Percentiles rank a stretch among this genome's conserved stretches.
These are phyloP conservation scores for Balearica regulorum DNA, from an alignment of 2,797 vertebrate species.

Conservation along the genomic window DNA sequence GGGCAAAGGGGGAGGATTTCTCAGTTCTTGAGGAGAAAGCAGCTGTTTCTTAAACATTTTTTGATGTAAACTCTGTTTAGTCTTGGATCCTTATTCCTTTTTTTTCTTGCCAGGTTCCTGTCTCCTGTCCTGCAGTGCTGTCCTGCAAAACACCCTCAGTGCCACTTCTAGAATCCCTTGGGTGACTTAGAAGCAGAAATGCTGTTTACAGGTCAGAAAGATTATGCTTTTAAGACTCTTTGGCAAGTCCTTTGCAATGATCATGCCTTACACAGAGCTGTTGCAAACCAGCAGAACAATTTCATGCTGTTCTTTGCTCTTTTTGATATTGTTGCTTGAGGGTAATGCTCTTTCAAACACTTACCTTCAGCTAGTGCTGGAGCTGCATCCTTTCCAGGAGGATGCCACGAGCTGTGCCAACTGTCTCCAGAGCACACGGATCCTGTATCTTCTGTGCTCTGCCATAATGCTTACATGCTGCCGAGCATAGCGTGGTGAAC, in stretches of 20 bases:
- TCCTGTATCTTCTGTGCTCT: not conserved
- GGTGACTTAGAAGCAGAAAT: not conserved
- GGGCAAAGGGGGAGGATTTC: not conserved
- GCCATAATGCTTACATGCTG: not conserved
- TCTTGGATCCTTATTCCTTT: not conserved
- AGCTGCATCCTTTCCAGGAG: not conserved
- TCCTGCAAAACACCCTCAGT: not conserved
- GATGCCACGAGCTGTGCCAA: not conserved
- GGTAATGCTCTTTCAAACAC: not conserved
- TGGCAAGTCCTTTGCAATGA: not conserved
- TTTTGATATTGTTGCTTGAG: too few species aligned
- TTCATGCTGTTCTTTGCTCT: not conserved
- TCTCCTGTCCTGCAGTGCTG: not conserved
- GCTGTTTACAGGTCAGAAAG: not conserved
- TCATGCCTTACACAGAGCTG: not conserved
- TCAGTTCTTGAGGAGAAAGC: not conserved
- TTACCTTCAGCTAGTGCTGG: not conserved
- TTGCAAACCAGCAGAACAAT: not conserved
- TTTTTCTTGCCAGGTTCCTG: not conserved
- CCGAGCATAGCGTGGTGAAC: not conserved
- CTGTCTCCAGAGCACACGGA: not conserved
- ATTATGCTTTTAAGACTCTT: not conserved
- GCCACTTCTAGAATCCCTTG: too few species aligned
- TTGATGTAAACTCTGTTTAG: not conserved
- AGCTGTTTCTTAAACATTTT: not conserved